Percentiles rank a stretch among this genome's conserved stretches.
These are phyloP conservation scores for Linnaemya vulpina DNA, from an alignment of 2,888 invertebrate genomes.

Conservation along the genomic window DNA sequence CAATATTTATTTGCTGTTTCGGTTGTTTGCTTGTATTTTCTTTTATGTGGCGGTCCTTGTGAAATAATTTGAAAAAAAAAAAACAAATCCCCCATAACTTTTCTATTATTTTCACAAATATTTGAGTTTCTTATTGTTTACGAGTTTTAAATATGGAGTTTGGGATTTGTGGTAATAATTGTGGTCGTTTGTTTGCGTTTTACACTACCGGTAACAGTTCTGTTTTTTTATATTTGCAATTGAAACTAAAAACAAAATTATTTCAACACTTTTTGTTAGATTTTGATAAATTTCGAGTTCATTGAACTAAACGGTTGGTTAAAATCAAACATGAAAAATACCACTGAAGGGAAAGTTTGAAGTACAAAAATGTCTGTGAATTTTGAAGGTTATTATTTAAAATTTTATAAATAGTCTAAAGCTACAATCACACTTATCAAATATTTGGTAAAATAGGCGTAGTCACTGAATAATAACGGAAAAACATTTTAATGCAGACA, in stretches of 20 bases:
- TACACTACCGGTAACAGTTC: not conserved
- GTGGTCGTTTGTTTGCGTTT: slow-evolving; percentile 40
- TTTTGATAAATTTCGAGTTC: slow-evolving; percentile 32
- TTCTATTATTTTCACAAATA: slow-evolving; percentile 23
- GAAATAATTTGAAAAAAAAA: not conserved
- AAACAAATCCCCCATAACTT: slow-evolving; percentile 15
- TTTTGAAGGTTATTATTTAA: slow-evolving; percentile 18
- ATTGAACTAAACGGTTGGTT: slow-evolving; percentile 34
- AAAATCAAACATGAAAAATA: not conserved
- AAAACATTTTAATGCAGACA: too few relatives aligned
- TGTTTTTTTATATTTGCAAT: slow-evolving; percentile 8
- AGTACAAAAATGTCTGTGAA: slow-evolving; percentile 44
- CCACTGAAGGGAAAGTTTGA: slow-evolving; percentile 9
- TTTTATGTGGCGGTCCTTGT: slow-evolving; percentile 17
- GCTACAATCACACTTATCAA: too few relatives aligned
- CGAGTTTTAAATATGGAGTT: not conserved
- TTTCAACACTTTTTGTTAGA: slow-evolving; percentile 16
- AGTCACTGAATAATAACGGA: too few relatives aligned
- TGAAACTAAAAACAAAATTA: not conserved
- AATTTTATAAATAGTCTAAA: too few relatives aligned
- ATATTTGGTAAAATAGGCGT: too few relatives aligned
- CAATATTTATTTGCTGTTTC: not conserved
- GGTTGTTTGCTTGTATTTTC: slow-evolving; percentile 21
- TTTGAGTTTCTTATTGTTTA: not conserved
- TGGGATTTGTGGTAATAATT: slow-evolving; percentile 58